These are phyloP conservation scores for Melangyna quadrimaculata DNA, from an alignment of 2,888 invertebrate species.

Conservation along the genomic window DNA sequence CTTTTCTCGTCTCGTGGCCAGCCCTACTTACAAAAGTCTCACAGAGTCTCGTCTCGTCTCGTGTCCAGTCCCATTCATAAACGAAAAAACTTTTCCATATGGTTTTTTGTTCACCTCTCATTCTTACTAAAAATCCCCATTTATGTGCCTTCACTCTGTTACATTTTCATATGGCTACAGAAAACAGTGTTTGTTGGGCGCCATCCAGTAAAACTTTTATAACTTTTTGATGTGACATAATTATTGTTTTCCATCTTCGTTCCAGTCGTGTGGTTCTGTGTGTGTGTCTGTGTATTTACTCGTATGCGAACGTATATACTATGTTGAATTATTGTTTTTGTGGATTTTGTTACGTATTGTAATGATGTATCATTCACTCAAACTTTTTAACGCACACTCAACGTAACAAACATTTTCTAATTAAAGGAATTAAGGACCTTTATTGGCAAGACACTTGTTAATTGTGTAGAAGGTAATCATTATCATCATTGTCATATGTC, in stretches of 20 bases:
- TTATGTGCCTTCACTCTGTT: background rate
- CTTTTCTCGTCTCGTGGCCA: too few species aligned
- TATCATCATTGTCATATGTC: background rate
- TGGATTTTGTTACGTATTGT: slow-evolving; percentile 15
- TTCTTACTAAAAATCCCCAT: background rate
- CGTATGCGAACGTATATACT: too few species aligned
- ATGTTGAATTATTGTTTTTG: slow-evolving; percentile 36
- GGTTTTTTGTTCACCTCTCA: background rate
- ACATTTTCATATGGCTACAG: background rate
- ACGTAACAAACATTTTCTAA: slow-evolving; percentile 50
- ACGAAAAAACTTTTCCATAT: slow-evolving; percentile 16
- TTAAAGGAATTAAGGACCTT: slow-evolving; percentile 47
- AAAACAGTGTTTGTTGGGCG: slow-evolving; percentile 63
- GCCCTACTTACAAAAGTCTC: too few species aligned
- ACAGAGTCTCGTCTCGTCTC: too few species aligned
- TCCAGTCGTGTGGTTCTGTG: background rate
- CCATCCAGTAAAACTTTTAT: slow-evolving; percentile 69
- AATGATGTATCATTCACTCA: slow-evolving; percentile 15
- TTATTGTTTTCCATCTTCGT: slow-evolving; percentile 65
- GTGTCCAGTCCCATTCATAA: too few species aligned
- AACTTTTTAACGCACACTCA: slow-evolving; percentile 7
- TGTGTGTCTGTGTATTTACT: background rate
- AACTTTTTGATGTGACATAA: slow-evolving; percentile 70
- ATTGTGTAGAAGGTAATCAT: slow-evolving; percentile 21
- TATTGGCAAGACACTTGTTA: slow-evolving; percentile 45